These are phyloP conservation scores for Aeoliscus strigatus DNA, from an alignment of 2,797 vertebrate genomes.

Conservation along the genomic window DNA sequence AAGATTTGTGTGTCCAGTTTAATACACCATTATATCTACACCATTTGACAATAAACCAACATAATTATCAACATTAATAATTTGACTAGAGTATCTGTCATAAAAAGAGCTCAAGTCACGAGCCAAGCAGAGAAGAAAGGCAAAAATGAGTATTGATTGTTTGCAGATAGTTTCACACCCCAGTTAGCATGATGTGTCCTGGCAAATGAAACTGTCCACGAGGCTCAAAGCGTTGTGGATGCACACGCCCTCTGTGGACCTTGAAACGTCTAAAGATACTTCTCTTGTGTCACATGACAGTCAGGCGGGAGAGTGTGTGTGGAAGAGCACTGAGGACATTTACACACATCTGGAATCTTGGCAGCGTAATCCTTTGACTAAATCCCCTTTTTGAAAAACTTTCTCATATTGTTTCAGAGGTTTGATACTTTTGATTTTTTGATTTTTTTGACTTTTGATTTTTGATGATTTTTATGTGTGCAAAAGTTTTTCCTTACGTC, in stretches of 20 bases:
- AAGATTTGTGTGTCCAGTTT: constrained; percentile 14
- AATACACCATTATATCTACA: constrained; percentile 10
- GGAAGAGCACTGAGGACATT: constrained; percentile 6
- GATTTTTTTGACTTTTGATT: no score
- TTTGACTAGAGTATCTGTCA: constrained; percentile 6
- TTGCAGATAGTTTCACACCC: constrained; percentile 37
- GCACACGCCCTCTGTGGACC: background rate
- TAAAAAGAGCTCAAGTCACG: constrained; percentile 35
- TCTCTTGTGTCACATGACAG: constrained; percentile 20
- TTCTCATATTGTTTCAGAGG: background rate
- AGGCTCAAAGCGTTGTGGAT: background rate
- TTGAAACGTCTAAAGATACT: constrained; percentile 3
- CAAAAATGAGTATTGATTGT: constrained; percentile 12
- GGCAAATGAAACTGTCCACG: constrained; percentile 18
- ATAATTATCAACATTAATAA: background rate
- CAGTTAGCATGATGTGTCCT: constrained; percentile 12
- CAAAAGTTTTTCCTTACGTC: no score
- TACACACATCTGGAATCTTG: no score
- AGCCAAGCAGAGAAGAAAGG: constrained; percentile 10
- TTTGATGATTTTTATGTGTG: no score
- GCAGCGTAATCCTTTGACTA: no score
- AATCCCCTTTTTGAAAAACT: no score
- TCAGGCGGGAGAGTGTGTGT: constrained; percentile 8
- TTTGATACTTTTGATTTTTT: no score
- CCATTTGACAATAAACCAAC: constrained; percentile 1